phyloP scores from a whole-genome alignment of 2,797 vertebrate species.

The Pangasius krempfi region DNA sequence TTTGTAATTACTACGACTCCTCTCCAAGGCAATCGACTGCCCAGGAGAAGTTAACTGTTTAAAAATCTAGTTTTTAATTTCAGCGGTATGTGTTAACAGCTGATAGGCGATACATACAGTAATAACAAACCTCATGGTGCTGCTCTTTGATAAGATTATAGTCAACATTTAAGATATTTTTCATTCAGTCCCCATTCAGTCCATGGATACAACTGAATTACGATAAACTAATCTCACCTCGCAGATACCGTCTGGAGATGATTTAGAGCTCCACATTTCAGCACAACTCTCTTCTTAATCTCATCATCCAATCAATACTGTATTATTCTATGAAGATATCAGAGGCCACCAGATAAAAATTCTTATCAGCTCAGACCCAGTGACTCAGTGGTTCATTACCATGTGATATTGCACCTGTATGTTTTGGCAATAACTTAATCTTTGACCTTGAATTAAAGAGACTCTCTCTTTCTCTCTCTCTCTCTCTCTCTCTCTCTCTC shows the following conservation, averaged over 20 bases:
- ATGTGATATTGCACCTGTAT: slow-evolving; percentile 38
- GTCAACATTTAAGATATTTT: slow-evolving; percentile 6
- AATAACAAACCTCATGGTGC: background rate
- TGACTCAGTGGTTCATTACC: slow-evolving; percentile 39
- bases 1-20: background rate
- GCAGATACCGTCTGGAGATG: slow-evolving; percentile 27
- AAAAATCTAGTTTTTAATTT: background rate
- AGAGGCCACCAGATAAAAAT: slow-evolving; percentile 34
- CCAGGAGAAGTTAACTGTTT: background rate
- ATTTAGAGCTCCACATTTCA: slow-evolving; percentile 37
- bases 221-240: slow-evolving; percentile 35
- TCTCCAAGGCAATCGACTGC: background rate
- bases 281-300: slow-evolving; percentile 24
- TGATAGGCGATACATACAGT: background rate
- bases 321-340: slow-evolving; percentile 44
- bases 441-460: slow-evolving; percentile 48
- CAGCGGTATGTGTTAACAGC: background rate
- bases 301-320: slow-evolving; percentile 45
- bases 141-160: slow-evolving; percentile 15
- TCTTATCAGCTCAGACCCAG: slow-evolving; percentile 34
- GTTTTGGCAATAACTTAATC: slow-evolving; percentile 47
- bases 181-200: slow-evolving; percentile 13
- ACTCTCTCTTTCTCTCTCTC: slow-evolving; percentile 21
- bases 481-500: slow-evolving; percentile 21
- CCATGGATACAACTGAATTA: background rate